Evolutionary conservation across 2,113 vertebrate genomes (phyloP), one percentile per base, ranked within the genome.

Genomic region (Archilochus colubris): DNA sequence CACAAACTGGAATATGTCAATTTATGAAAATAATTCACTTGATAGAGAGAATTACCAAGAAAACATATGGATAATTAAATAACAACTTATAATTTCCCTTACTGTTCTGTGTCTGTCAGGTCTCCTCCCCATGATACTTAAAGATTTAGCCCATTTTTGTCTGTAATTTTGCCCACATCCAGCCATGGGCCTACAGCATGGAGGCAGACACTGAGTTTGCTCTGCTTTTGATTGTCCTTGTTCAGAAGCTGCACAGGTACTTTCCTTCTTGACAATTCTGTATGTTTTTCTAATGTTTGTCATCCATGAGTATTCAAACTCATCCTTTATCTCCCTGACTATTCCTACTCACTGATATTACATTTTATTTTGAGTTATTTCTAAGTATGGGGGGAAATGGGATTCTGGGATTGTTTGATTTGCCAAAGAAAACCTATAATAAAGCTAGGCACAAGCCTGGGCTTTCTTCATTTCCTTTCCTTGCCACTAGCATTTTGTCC

Each of bases 311-410:
- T 88, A 91, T 91, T 91, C 68, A 78, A 91, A 69, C 63, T 74
- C 77, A 74, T 78, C 57, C 54, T 91, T 95, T 58, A 88, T 83
- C 75, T 90, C 75, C 57, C 27, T 88, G 73, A 57, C 68, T 80
- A 17, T 77, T 61, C 48, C 33, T 68, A 5, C 50, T 91, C 67
- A 57, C 20, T 4, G 38, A 51, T 81, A 89, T 85, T 93, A 68
- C 57, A n/a, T 90, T 83, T 94, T 77, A 27, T 57, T 55, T 89
- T 22, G 40, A 64, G 75, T 91, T 88, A 82, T 88, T 95, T 91
- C 79, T 73, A 72, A 87, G 62, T 73, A 59, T 5, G 24, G 48
- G 55, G 68, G 21, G 66, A 94, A 95, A 92, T 57, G 25, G 36
- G 28, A 77, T 88, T 95, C 82, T 91, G 48, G 55, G 55, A 11